Percentiles rank a stretch among this genome's conserved stretches.
Conservation (phyloP, 2,113 vertebrate species). For the Stictonetta naevosa region DNA sequence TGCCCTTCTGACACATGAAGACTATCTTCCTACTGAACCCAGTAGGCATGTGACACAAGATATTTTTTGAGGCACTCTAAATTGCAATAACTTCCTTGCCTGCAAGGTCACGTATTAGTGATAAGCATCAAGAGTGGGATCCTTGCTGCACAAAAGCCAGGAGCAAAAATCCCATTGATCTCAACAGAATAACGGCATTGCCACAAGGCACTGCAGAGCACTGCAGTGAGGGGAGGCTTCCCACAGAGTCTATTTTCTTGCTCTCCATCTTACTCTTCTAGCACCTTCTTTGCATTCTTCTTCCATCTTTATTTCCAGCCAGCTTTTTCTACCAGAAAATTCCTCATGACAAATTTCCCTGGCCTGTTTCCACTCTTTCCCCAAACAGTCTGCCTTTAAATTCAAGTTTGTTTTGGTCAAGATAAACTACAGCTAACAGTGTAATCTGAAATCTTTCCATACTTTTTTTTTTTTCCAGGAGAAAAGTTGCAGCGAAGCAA, state of each 20-base stretch:
- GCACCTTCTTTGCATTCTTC: neutral
- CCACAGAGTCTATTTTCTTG: neutral
- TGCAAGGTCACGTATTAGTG: constrained; percentile 1
- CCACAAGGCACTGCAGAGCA: neutral
- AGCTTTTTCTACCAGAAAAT: neutral
- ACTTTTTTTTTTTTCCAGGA: neutral
- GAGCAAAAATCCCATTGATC: neutral
- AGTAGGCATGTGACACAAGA: neutral
- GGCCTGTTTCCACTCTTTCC: neutral
- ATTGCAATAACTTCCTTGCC: neutral
- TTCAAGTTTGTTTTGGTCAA: neutral
- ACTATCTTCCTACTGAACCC: neutral
- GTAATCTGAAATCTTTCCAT: neutral
- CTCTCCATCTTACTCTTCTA: neutral
- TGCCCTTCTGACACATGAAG: constrained; percentile 10
- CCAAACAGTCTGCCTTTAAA: neutral
- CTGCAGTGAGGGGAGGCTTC: neutral
- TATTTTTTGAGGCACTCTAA: neutral
- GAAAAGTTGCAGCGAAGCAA: neutral
- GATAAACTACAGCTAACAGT: neutral
- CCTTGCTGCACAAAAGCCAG: neutral
- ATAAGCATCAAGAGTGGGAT: neutral
- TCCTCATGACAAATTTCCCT: neutral
- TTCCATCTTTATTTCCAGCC: neutral
- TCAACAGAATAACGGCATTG: neutral